Evolutionary conservation across 2,888 invertebrate species (phyloP).

Genomic region (Chloromyia formosa): DNA sequence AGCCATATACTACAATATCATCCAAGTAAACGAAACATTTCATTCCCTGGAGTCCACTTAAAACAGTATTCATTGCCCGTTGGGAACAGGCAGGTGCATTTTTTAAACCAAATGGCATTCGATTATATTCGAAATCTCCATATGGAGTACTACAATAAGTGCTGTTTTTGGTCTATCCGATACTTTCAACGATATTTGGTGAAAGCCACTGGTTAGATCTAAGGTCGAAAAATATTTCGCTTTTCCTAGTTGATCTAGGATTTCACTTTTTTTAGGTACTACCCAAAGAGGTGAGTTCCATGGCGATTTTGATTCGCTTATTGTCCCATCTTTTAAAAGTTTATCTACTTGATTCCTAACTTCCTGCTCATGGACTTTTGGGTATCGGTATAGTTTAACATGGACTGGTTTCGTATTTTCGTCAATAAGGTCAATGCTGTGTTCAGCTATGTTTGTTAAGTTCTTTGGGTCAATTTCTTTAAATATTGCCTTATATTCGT

Average conservation of each 20-base stretch:
- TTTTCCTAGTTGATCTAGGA: conserved; percentile 57
- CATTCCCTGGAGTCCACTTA: conserved; percentile 33
- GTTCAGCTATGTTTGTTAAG: neutral
- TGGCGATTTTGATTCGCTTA: conserved; percentile 47
- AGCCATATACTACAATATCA: conserved; percentile 45
- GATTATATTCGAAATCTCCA: conserved; percentile 56
- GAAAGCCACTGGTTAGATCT: conserved; percentile 58
- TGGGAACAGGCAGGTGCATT: conserved; percentile 47
- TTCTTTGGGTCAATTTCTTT: neutral
- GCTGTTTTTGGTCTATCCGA: conserved; percentile 57
- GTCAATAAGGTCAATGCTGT: neutral
- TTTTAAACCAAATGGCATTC: conserved; percentile 54
- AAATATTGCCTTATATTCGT: no score
- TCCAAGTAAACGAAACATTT: conserved; percentile 46
- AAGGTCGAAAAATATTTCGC: conserved; percentile 58
- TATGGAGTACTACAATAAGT: conserved; percentile 54
- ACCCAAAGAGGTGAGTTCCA: conserved; percentile 52
- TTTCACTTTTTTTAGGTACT: conserved; percentile 57
- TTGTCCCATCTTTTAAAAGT: conserved; percentile 54
- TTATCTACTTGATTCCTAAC: conserved; percentile 53
- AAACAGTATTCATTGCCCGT: conserved; percentile 45
- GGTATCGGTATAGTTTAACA: conserved; percentile 41
- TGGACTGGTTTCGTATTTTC: conserved; percentile 29
- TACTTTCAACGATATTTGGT: conserved; percentile 56
- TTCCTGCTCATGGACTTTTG: conserved; percentile 43